Percentiles rank a stretch among this genome's conserved stretches.
phyloP scores from a whole-genome alignment of 2,797 vertebrate species.

The Nannoperca australis region DNA sequence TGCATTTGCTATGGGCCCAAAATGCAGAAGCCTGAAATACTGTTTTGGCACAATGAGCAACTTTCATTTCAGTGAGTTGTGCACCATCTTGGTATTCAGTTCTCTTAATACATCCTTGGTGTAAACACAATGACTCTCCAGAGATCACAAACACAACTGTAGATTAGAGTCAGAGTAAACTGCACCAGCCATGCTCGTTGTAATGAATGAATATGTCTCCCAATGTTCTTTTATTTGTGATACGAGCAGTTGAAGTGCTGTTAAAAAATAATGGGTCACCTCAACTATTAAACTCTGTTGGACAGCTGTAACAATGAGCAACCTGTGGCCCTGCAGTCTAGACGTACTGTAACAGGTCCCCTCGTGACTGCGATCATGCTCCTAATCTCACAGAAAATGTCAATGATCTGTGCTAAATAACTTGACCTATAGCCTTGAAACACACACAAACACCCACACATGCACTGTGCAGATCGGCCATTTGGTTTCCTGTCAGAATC shows the following conservation, averaged over 20 bases:
- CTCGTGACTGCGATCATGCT: slow-evolving; percentile 63
- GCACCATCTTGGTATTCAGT: too few species aligned
- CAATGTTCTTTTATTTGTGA: slow-evolving; percentile 8
- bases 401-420: slow-evolving; percentile 61
- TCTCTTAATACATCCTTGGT: neutral
- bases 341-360: slow-evolving; percentile 59
- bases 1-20: neutral
- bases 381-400: slow-evolving; percentile 68
- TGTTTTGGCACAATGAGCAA: neutral
- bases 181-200: neutral
- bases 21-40: neutral
- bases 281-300: slow-evolving; percentile 22
- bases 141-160: neutral
- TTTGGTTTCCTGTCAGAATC: slow-evolving; percentile 25
- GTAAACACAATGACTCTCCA: neutral
- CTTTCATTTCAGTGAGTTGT: neutral
- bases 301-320: slow-evolving; percentile 55
- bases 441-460: slow-evolving; percentile 23
- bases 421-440: slow-evolving; percentile 41
- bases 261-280: slow-evolving; percentile 48
- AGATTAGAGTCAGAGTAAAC: neutral
- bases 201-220: neutral
- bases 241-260: slow-evolving; percentile 17
- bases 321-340: slow-evolving; percentile 58
- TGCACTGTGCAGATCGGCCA: neutral